These are phyloP conservation scores for Rhinogobius similis DNA, from an alignment of 2,113 vertebrate species.

Conservation along the genomic window DNA sequence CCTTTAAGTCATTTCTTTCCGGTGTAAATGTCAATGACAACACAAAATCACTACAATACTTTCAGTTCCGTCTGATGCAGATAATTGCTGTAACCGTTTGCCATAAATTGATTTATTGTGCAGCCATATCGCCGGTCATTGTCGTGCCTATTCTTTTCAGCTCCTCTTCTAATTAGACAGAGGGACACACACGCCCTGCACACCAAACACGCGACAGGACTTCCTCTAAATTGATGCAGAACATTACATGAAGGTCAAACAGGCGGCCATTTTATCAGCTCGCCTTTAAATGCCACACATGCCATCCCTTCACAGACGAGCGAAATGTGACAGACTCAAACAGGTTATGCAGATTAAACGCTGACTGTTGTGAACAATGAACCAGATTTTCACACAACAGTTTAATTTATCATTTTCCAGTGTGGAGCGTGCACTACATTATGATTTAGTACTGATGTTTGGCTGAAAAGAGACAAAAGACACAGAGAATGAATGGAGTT, in stretches of 20 bases:
- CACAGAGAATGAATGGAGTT: neutral
- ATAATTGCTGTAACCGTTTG: neutral
- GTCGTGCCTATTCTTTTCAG: slow-evolving; percentile 48
- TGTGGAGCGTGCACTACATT: neutral
- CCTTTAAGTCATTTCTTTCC: neutral
- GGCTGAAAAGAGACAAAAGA: neutral
- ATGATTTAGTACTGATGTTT: neutral
- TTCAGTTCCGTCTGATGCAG: neutral
- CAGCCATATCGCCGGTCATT: slow-evolving; percentile 34
- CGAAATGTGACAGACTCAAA: slow-evolving; percentile 23
- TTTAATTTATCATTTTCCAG: slow-evolving; percentile 8
- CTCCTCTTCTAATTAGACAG: slow-evolving; percentile 60
- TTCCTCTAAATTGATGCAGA: slow-evolving; percentile 44
- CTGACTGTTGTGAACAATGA: slow-evolving; percentile 29
- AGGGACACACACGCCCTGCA: slow-evolving; percentile 1
- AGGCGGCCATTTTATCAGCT: slow-evolving; percentile 49
- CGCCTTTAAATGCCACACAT: slow-evolving; percentile 52
- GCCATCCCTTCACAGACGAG: slow-evolving; percentile 29
- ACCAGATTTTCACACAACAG: slow-evolving; percentile 19
- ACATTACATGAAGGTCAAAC: slow-evolving; percentile 65
- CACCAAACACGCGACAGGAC: slow-evolving; percentile 27
- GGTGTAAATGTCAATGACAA: neutral
- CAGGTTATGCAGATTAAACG: slow-evolving; percentile 45
- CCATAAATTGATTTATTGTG: neutral
- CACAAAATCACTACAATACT: neutral